phyloP scores from a whole-genome alignment of 2,113 vertebrate genomes.

The Macrotis lagotis region DNA sequence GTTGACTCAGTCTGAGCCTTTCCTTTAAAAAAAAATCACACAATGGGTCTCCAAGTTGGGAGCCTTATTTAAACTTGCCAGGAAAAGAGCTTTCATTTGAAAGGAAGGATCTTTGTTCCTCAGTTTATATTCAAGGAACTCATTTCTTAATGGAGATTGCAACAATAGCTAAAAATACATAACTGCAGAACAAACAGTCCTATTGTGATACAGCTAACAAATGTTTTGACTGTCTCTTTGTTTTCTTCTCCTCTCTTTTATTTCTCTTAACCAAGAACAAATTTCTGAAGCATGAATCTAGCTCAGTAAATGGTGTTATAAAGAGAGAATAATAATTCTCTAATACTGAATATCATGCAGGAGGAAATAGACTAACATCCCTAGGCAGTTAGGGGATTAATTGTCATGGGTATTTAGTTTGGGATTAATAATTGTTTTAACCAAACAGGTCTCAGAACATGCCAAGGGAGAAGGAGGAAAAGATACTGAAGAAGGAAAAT shows the following conservation, averaged over 20 bases:
- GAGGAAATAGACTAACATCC: constrained; percentile 32
- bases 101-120: neutral
- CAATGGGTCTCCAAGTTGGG: neutral
- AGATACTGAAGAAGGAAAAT: constrained; percentile 55
- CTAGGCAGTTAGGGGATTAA: constrained; percentile 64
- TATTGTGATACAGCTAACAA: neutral
- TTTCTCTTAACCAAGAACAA: constrained; percentile 9
- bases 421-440: constrained; percentile 78
- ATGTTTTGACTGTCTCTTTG: neutral
- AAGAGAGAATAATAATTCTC: constrained; percentile 35
- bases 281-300: constrained; percentile 45
- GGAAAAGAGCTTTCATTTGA: neutral
- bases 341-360: constrained; percentile 53
- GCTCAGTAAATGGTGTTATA: neutral
- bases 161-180: neutral
- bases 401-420: constrained; percentile 77
- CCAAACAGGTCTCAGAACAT: constrained; percentile 68
- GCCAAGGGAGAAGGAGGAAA: constrained; percentile 64
- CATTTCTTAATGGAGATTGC: neutral
- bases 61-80: neutral
- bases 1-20: neutral
- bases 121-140: neutral
- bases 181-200: neutral
- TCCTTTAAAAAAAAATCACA: neutral
- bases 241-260: constrained; percentile 34